Conservation (phyloP, 2,888 invertebrate genomes). For the Dryobota labecula region DNA sequence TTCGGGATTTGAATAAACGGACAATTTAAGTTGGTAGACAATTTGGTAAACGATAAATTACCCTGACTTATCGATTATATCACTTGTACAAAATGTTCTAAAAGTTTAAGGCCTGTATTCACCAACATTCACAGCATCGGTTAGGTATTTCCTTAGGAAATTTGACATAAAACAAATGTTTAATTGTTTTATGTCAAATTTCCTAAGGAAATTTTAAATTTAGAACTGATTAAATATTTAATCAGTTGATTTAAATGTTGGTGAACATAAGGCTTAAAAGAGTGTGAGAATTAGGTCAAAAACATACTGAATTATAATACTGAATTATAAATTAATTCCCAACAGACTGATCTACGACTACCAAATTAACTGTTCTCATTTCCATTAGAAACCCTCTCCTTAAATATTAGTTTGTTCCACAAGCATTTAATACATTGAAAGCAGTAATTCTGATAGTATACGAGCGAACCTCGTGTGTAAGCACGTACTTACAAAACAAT, state of each 20-base stretch:
- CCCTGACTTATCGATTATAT: no score
- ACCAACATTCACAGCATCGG: no score
- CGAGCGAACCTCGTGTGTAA: slow-evolving; percentile 21
- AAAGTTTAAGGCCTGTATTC: no score
- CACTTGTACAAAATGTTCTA: background rate
- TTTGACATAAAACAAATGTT: no score
- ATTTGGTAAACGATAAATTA: background rate
- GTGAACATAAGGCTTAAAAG: no score
- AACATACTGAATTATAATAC: background rate
- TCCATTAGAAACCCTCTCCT: background rate
- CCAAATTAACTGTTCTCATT: background rate
- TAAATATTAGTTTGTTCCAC: background rate
- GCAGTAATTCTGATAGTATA: slow-evolving; percentile 35
- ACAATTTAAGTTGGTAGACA: background rate
- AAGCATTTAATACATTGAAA: slow-evolving; percentile 11
- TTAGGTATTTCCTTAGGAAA: no score
- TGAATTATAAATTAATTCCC: background rate
- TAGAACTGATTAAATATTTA: no score
- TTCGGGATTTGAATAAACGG: background rate
- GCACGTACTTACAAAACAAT: slow-evolving; percentile 57
- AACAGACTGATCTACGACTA: background rate
- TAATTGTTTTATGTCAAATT: no score
- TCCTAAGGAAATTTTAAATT: no score
- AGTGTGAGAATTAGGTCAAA: no score
- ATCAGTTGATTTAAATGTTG: no score